A percentile compares a stretch with the other conserved stretches of the same genome.
These are phyloP conservation scores for Vandiemenella viatica DNA, from an alignment of 2,888 invertebrate species.

Conservation along the genomic window DNA sequence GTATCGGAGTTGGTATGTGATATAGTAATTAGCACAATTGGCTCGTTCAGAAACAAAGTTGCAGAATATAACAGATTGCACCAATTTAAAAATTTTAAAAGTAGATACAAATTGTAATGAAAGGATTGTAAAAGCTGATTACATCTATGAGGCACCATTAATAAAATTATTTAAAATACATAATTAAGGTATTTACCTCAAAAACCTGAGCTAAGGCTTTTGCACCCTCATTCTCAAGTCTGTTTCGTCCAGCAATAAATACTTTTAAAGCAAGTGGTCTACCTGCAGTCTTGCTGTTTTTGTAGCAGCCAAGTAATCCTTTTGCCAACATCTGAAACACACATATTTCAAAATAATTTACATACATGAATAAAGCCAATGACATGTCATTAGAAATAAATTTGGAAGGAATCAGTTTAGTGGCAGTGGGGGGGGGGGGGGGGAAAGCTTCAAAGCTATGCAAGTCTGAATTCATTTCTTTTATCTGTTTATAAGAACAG, in stretches of 20 bases:
- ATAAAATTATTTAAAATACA: conserved; percentile 4
- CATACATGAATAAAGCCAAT: background rate
- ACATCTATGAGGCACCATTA: background rate
- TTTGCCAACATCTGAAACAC: conserved; percentile 48
- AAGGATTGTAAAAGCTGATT: conserved; percentile 2
- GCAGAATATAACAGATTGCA: too few species aligned
- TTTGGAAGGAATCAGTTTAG: too few species aligned
- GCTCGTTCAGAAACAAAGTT: too few species aligned
- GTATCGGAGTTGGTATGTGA: too few species aligned
- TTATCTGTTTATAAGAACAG: too few species aligned
- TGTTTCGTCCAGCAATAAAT: conserved; percentile 85
- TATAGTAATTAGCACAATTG: too few species aligned
- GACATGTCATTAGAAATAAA: background rate
- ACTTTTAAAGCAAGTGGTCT: conserved; percentile 58
- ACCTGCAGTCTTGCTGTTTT: conserved; percentile 42
- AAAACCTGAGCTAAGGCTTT: conserved; percentile 72
- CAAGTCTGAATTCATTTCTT: too few species aligned
- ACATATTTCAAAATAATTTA: background rate
- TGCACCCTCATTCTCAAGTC: conserved; percentile 89
- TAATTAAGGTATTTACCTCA: conserved; percentile 33
- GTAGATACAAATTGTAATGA: too few species aligned
- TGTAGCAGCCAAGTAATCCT: conserved; percentile 53
- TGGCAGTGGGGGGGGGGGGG: too few species aligned
- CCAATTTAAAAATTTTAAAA: too few species aligned
- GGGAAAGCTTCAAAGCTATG: too few species aligned